A percentile compares a stretch with the other conserved stretches of the same genome.
Conservation (phyloP, 2,888 invertebrate species). For the Helicoverpa assulta region DNA sequence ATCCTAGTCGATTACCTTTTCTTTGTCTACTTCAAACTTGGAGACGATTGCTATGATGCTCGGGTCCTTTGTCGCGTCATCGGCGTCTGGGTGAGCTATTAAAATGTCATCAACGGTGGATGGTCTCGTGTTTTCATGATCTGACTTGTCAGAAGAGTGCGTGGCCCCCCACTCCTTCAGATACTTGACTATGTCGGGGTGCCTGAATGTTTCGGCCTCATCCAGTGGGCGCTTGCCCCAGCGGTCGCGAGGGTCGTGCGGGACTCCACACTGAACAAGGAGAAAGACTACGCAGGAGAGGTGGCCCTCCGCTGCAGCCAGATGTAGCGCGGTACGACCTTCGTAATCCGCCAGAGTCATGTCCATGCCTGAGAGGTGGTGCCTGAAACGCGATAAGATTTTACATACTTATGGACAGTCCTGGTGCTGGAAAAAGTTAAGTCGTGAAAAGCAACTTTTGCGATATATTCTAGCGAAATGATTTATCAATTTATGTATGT, state of each 20-base stretch:
- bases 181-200: too few species aligned
- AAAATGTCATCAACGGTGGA: too few species aligned
- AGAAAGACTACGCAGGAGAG: conserved; percentile 97
- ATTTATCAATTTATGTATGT: conserved; percentile 5
- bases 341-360: conserved; percentile 98
- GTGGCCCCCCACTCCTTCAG: too few species aligned
- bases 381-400: conserved; percentile 82
- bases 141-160: too few species aligned
- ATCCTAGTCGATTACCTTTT: too few species aligned
- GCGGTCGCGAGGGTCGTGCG: conserved; percentile 88
- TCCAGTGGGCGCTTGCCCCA: too few species aligned
- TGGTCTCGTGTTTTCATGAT: too few species aligned
- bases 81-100: too few species aligned
- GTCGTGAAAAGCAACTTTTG: conserved; percentile 37
- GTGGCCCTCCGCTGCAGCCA: conserved; percentile 98
- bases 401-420: not conserved
- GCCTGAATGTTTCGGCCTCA: too few species aligned
- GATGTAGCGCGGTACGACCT: conserved; percentile 97
- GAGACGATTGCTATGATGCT: too few species aligned
- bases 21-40: too few species aligned
- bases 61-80: too few species aligned
- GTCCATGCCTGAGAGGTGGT: conserved; percentile 97
- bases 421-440: not conserved
- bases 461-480: conserved; percentile 43
- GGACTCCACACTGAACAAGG: conserved; percentile 95